Percentiles rank a stretch among this genome's conserved stretches.
Evolutionary conservation across 2,888 invertebrate species (phyloP).

Genomic region (Siphonodentalium dalli): DNA sequence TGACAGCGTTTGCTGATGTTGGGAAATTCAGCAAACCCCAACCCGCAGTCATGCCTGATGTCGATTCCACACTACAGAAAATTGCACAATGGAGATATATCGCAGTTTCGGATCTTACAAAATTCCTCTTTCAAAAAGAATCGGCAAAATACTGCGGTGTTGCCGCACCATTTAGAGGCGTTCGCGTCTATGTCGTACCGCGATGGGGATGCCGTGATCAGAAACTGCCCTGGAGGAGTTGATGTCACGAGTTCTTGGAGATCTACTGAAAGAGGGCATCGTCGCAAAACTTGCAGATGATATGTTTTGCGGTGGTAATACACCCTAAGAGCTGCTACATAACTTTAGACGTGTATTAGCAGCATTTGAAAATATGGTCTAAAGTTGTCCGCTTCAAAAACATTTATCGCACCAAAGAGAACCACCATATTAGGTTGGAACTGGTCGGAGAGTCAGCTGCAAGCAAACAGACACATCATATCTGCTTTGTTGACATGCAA

Average conservation of each 20-base stretch:
- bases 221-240: constrained; percentile 27
- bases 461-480: too few relatives aligned
- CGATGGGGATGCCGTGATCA: constrained; percentile 30
- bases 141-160: constrained; percentile 15
- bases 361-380: too few relatives aligned
- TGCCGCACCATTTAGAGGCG: constrained; percentile 15
- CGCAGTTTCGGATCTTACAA: constrained; percentile 21
- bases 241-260: constrained; percentile 18
- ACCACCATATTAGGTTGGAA: too few relatives aligned
- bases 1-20: constrained; percentile 19
- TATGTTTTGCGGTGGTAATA: constrained; percentile 15
- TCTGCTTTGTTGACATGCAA: too few relatives aligned
- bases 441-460: too few relatives aligned
- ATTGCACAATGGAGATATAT: constrained; percentile 26
- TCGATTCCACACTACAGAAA: constrained; percentile 2
- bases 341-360: constrained; percentile 10
- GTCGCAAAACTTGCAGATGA: constrained; percentile 21
- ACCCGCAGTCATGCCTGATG: not conserved
- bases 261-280: constrained; percentile 11
- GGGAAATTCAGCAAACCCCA: constrained; percentile 25
- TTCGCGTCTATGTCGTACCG: constrained; percentile 14
- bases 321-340: constrained; percentile 5
- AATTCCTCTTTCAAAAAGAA: constrained; percentile 11
- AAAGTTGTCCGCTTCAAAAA: too few relatives aligned
- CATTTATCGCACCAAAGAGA: too few relatives aligned